phyloP scores from a whole-genome alignment of 2,888 invertebrate species.

The Parelbella ahira region DNA sequence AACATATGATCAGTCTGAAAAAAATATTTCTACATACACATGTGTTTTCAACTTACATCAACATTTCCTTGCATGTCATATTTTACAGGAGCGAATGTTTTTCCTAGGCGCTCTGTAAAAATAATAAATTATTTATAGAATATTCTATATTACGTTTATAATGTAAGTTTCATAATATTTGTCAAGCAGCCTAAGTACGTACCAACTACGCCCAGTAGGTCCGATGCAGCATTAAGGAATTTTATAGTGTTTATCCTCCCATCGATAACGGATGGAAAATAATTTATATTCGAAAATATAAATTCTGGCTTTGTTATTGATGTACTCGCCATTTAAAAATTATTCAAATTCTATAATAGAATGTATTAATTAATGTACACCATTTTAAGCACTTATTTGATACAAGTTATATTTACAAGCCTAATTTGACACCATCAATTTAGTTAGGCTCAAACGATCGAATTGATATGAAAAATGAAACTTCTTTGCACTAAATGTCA shows the following conservation, averaged over 20 bases:
- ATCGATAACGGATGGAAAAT: slow-evolving; percentile 77
- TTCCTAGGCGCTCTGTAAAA: slow-evolving; percentile 86
- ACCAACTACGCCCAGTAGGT: slow-evolving; percentile 84
- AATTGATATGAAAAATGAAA: no score
- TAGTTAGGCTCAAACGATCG: no score
- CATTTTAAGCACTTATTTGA: slow-evolving; percentile 9
- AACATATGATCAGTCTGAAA: no score
- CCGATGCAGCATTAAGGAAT: slow-evolving; percentile 82
- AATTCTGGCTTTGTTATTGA: slow-evolving; percentile 34
- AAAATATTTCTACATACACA: no score
- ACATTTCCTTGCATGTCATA: slow-evolving; percentile 90
- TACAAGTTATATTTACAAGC: no score
- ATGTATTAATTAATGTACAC: slow-evolving; percentile 2
- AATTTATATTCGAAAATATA: slow-evolving; percentile 44
- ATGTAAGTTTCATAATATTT: no score
- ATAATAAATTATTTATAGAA: slow-evolving; percentile 8
- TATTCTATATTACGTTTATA: no score
- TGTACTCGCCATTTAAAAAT: slow-evolving; percentile 47
- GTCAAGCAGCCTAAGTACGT: no score
- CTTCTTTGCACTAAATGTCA: no score
- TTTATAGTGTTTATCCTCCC: slow-evolving; percentile 80
- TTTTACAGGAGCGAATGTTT: slow-evolving; percentile 86
- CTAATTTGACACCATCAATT: no score
- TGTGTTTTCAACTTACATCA: slow-evolving; percentile 73
- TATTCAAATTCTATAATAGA: slow-evolving; percentile 3